Conservation (phyloP, 2,797 vertebrate species). For the Orientallactaga sibirica region DNA sequence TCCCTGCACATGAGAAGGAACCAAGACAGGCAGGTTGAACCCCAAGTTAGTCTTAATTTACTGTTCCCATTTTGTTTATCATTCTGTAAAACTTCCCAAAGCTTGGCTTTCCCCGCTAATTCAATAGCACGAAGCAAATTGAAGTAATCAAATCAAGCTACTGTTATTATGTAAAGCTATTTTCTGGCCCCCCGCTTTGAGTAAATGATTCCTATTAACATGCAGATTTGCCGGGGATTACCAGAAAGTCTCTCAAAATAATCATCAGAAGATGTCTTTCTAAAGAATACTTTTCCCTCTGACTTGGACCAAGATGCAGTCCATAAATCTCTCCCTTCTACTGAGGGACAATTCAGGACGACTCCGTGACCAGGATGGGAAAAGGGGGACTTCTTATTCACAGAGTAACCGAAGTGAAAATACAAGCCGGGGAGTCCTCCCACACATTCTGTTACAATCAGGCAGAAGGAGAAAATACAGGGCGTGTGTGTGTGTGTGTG, state of each 20-base stretch:
- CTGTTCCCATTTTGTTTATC: constrained; percentile 71
- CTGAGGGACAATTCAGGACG: not conserved
- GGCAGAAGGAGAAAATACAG: not conserved
- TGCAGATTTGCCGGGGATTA: constrained; percentile 87
- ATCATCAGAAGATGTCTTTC: constrained; percentile 85
- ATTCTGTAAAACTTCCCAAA: constrained; percentile 79
- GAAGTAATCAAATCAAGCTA: constrained; percentile 83
- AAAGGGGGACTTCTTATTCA: not conserved
- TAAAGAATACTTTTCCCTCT: constrained; percentile 77
- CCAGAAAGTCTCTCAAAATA: constrained; percentile 85
- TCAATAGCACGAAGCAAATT: constrained; percentile 82
- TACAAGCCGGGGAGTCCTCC: not conserved
- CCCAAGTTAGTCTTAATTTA: constrained; percentile 72
- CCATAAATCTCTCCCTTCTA: constrained; percentile 52
- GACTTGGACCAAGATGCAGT: constrained; percentile 46
- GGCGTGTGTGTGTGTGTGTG: not conserved
- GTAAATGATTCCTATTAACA: constrained; percentile 87
- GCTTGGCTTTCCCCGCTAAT: constrained; percentile 78
- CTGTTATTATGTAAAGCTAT: constrained; percentile 86
- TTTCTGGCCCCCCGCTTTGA: constrained; percentile 78
- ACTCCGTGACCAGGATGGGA: constrained; percentile 65
- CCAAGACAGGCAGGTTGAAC: constrained; percentile 71
- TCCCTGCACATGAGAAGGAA: constrained; percentile 82
- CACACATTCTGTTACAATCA: not conserved
- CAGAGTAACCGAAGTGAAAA: constrained; percentile 22